Base-by-base conservation (phyloP, 2,113 vertebrate species). In the Leiothrix lutea region DNA sequence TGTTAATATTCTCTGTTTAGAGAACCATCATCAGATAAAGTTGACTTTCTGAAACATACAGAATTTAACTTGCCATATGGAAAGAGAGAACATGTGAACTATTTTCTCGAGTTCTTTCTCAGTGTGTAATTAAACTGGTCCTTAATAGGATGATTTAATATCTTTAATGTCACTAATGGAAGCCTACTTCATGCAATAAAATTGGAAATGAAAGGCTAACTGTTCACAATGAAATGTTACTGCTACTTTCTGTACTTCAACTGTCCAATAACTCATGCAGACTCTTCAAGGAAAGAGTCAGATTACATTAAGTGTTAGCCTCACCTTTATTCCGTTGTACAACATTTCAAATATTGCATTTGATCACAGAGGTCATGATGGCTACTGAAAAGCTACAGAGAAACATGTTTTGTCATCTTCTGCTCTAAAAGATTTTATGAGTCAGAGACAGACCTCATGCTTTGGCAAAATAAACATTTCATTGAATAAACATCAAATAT, bases 391-490 rank as follows among this genome's bases (percentile, higher is more conserved):
- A 90, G 26, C 11, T 53, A 77, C 35, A 93, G 12, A 58, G 58
- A 50, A 83, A 95, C 40, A 47, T 69, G 70, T 54, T 88, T 71
- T 78, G 69, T 36, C 79, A 93, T 45, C 40, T 66, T 94, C 21
- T 47, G 16, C 28, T 71, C 44, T 60, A 74, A 71, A 95, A 83
- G 60, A 86, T 64, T 93, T 82, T 88, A 81, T 56, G 29, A 74
- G 29, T 94, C 69, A 64, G 94, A 93, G 86, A 90, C 48, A 22
- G 18, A 78, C n/a, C 35, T 86, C 42, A 75, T 67, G 28, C n/a
- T 93, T 90, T 21, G 26, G 53, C 48, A 97, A 94, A 80, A 90
- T 65, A 92, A 91, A 70, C 17, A 92, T 90, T 85, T 81, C 45
- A 60, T 12, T 64, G 25, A 85, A 69, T 56, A 87, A 87, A 40